phyloP scores from a whole-genome alignment of 2,888 invertebrate species.

The Philhelius pedissequus region DNA sequence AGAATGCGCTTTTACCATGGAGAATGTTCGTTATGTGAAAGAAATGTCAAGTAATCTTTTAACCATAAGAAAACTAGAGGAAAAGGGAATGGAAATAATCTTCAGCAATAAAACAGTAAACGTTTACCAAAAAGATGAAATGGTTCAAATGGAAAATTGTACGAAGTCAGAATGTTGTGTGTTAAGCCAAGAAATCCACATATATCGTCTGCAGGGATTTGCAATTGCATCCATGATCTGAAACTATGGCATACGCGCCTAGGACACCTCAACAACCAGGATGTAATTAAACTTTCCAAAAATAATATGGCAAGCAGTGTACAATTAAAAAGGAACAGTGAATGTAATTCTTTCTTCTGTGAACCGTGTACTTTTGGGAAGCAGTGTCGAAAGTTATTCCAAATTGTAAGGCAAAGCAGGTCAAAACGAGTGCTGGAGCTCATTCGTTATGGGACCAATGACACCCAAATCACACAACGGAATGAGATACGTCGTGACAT shows the following conservation, averaged over 20 bases:
- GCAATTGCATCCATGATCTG: neutral
- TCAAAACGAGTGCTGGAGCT: too few relatives aligned
- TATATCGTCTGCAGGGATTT: neutral
- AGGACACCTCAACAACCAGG: neutral
- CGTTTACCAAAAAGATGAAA: too few relatives aligned
- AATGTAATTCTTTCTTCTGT: neutral
- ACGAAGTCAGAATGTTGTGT: too few relatives aligned
- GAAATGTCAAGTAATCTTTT: too few relatives aligned
- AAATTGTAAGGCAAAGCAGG: neutral
- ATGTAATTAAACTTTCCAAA: neutral
- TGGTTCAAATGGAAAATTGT: too few relatives aligned
- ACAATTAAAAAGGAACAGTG: neutral
- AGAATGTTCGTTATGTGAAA: too few relatives aligned
- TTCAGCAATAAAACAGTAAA: too few relatives aligned
- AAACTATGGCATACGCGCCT: neutral
- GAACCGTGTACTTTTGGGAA: neutral
- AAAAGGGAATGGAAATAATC: too few relatives aligned
- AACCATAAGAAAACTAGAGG: too few relatives aligned
- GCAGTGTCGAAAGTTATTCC: neutral
- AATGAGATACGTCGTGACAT: slow-evolving; percentile 22
- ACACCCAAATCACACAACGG: too few relatives aligned
- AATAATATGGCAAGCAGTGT: neutral
- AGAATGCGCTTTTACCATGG: too few relatives aligned
- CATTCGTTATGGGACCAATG: neutral
- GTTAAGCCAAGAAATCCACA: too few relatives aligned